These are phyloP conservation scores for Micropoecilia bifurca DNA, from an alignment of 2,797 vertebrate genomes.

Conservation along the genomic window DNA sequence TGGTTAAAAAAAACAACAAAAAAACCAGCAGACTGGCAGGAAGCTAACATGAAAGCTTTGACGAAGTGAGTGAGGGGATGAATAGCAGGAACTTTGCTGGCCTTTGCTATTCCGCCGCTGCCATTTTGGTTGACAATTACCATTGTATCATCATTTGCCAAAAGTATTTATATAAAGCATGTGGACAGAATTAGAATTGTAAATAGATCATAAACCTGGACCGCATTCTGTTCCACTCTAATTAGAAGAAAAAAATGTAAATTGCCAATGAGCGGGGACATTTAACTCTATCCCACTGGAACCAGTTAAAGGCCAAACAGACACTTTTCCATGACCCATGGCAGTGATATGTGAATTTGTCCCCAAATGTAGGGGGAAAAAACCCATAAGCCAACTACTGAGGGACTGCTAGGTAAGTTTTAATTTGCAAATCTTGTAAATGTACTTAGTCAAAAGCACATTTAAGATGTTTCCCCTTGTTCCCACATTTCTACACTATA, in stretches of 20 bases:
- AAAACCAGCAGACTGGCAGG: conserved; percentile 34
- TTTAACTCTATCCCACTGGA: conserved; percentile 63
- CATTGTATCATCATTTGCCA: conserved; percentile 41
- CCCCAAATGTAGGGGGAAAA: neutral
- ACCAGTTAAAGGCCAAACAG: conserved; percentile 63
- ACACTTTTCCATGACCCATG: conserved; percentile 47
- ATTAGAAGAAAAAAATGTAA: conserved; percentile 57
- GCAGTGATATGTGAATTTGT: conserved; percentile 20
- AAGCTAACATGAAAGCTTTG: conserved; percentile 41
- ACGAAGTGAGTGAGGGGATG: neutral
- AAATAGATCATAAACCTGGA: conserved; percentile 52
- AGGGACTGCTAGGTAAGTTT: conserved; percentile 4
- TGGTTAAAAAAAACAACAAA: neutral
- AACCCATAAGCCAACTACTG: conserved; percentile 15
- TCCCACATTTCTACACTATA: neutral
- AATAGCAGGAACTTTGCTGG: conserved; percentile 26
- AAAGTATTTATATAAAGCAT: conserved; percentile 38
- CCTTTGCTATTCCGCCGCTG: conserved; percentile 45
- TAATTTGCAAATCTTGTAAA: conserved; percentile 14
- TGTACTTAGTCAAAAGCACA: neutral
- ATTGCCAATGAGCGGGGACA: conserved; percentile 54
- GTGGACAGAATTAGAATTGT: conserved; percentile 50
- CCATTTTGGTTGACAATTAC: conserved; percentile 49
- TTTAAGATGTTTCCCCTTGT: neutral
- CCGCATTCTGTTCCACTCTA: conserved; percentile 38